Conservation (phyloP, 2,113 vertebrate genomes). For the Formicarius rufipectus region DNA sequence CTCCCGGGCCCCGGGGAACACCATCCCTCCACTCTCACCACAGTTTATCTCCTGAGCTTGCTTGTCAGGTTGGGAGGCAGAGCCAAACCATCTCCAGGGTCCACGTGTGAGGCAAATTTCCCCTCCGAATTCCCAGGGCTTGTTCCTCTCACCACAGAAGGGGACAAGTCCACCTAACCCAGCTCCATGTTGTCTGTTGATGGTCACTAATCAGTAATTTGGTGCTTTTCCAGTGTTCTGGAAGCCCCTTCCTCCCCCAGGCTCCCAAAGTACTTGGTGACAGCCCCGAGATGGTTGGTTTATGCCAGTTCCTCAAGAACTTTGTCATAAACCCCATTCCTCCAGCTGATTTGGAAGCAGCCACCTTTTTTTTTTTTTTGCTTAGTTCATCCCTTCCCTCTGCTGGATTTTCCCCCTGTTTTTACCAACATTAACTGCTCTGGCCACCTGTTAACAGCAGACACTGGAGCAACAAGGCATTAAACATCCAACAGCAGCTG, state of each 20-base stretch:
- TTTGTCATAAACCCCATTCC: not conserved
- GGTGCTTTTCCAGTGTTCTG: not conserved
- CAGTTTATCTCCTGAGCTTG: not conserved
- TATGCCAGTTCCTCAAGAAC: not conserved
- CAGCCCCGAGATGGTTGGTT: not conserved
- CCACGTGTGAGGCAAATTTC: not conserved
- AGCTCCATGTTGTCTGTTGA: rapidly evolving
- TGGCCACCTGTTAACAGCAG: not conserved
- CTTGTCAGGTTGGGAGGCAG: not conserved
- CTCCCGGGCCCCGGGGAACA: not conserved
- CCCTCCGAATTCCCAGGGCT: not conserved
- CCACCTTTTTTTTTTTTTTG: not conserved
- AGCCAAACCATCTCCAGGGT: not conserved
- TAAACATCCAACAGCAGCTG: not conserved
- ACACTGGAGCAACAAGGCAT: not conserved
- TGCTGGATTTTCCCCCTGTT: not conserved
- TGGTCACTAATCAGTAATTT: not conserved
- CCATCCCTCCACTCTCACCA: not conserved
- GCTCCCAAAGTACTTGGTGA: not conserved
- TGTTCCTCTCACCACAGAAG: not conserved
- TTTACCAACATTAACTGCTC: not conserved
- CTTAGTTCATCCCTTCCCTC: not conserved
- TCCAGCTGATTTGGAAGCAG: not conserved
- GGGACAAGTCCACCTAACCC: not conserved
- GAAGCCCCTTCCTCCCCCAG: not conserved